A percentile compares a stretch with the other conserved stretches of the same genome.
These are phyloP conservation scores for Drosophila lutescens DNA, from an alignment of 2,888 invertebrate species.

Conservation along the genomic window DNA sequence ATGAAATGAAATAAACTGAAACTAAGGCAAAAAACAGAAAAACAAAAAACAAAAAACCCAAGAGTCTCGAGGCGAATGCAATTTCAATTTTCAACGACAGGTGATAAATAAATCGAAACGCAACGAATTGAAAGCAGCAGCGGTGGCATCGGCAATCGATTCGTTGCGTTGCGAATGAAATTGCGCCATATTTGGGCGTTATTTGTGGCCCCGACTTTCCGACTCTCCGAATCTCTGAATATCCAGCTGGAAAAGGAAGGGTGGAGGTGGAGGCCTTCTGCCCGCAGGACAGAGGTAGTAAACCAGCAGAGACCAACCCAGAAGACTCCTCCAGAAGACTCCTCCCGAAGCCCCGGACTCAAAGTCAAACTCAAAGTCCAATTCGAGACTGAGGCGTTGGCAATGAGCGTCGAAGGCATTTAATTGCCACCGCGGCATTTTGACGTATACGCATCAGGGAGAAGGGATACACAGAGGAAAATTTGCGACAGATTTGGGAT, in stretches of 20 bases:
- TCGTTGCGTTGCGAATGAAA: slow-evolving; percentile 73
- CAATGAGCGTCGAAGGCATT: slow-evolving; percentile 66
- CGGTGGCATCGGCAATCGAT: slow-evolving; percentile 60
- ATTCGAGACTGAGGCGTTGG: slow-evolving; percentile 55
- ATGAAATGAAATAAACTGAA: slow-evolving; percentile 12
- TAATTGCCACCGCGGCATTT: slow-evolving; percentile 73
- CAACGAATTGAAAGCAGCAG: slow-evolving; percentile 68
- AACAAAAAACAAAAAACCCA: too few species aligned
- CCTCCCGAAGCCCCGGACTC: not conserved
- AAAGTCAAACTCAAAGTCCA: slow-evolving; percentile 17
- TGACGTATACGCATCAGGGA: slow-evolving; percentile 70
- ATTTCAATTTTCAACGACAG: slow-evolving; percentile 83
- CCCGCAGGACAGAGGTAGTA: slow-evolving; percentile 19
- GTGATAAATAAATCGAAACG: slow-evolving; percentile 84
- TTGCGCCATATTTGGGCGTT: slow-evolving; percentile 80
- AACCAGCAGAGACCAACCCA: slow-evolving; percentile 2
- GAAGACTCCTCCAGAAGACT: not conserved
- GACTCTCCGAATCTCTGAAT: not conserved
- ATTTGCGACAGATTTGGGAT: not conserved
- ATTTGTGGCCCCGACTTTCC: slow-evolving; percentile 60
- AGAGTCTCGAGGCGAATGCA: slow-evolving; percentile 63
- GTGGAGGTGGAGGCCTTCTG: not conserved
- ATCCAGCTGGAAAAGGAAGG: slow-evolving; percentile 5
- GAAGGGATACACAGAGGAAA: slow-evolving; percentile 7
- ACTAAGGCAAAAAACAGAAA: slow-evolving; percentile 17